A percentile compares a stretch with the other conserved stretches of the same genome.
phyloP scores from a whole-genome alignment of 2,888 invertebrate genomes.

The Stictocephala bisonia region DNA sequence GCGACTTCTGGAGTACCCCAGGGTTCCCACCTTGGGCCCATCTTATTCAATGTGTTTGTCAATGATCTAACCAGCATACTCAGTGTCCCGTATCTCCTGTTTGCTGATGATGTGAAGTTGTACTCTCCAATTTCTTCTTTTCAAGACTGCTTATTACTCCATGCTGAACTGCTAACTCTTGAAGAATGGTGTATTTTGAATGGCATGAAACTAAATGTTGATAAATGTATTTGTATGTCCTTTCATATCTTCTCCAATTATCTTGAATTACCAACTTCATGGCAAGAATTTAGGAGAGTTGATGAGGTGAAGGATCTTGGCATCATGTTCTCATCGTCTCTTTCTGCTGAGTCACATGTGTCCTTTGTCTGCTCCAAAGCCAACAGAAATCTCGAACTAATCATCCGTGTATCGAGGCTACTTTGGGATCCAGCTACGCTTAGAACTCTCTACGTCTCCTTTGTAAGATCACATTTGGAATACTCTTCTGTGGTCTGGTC shows the following conservation, averaged over 20 bases:
- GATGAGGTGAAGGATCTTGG: background rate
- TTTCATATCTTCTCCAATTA: no score
- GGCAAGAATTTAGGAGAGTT: background rate
- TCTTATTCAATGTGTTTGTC: conserved; percentile 50
- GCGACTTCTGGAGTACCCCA: conserved; percentile 53
- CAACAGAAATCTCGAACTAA: background rate
- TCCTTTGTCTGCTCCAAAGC: background rate
- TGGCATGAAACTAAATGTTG: background rate
- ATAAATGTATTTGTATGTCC: background rate
- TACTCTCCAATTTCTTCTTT: background rate
- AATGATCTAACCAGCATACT: conserved; percentile 16
- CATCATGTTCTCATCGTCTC: background rate
- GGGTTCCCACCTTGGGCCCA: conserved; percentile 51
- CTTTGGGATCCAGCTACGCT: background rate
- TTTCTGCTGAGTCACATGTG: background rate
- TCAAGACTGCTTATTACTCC: background rate
- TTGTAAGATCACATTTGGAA: background rate
- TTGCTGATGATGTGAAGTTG: background rate
- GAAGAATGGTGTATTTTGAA: background rate
- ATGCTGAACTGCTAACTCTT: background rate
- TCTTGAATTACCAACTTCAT: no score
- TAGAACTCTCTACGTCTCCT: background rate
- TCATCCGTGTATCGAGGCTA: background rate
- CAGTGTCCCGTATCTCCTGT: background rate
- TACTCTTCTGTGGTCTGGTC: background rate